A percentile compares a stretch with the other conserved stretches of the same genome.
Conservation (phyloP, 1,140 invertebrate species). For the Solen grandis region DNA sequence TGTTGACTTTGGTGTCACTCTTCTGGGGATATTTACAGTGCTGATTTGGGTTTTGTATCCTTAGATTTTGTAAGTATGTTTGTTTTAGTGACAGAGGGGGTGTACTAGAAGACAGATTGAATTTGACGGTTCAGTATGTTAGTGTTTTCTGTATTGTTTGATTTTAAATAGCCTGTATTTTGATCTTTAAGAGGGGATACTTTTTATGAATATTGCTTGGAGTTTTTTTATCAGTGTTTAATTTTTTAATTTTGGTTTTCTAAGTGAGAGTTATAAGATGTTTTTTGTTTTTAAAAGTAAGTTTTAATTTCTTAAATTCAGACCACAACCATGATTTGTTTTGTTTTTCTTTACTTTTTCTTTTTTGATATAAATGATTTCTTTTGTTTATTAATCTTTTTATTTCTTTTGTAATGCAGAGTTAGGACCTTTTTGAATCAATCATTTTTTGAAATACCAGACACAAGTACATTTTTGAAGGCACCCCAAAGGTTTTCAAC, state of each 20-base stretch:
- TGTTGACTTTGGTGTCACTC: conserved; percentile 1
- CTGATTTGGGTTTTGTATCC: background rate
- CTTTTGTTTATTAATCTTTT: background rate
- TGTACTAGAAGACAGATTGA: too few species aligned
- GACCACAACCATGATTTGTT: too few species aligned
- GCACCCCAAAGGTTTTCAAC: too few species aligned
- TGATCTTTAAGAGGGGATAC: too few species aligned
- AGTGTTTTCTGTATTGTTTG: background rate
- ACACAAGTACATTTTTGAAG: background rate
- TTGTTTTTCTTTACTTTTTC: background rate
- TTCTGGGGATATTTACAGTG: background rate
- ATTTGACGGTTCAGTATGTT: background rate
- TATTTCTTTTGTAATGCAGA: background rate
- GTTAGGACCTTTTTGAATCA: background rate
- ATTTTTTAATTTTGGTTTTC: too few species aligned
- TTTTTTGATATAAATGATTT: background rate
- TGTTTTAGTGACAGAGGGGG: too few species aligned
- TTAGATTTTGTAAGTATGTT: too few species aligned
- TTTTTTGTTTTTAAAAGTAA: too few species aligned
- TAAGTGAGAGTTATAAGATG: too few species aligned
- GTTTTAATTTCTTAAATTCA: too few species aligned
- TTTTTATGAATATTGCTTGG: too few species aligned
- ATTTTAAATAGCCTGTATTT: too few species aligned
- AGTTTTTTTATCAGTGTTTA: background rate
- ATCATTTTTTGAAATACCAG: background rate